Base-by-base conservation (phyloP, 2,113 vertebrate species). In the Lampris incognitus region DNA sequence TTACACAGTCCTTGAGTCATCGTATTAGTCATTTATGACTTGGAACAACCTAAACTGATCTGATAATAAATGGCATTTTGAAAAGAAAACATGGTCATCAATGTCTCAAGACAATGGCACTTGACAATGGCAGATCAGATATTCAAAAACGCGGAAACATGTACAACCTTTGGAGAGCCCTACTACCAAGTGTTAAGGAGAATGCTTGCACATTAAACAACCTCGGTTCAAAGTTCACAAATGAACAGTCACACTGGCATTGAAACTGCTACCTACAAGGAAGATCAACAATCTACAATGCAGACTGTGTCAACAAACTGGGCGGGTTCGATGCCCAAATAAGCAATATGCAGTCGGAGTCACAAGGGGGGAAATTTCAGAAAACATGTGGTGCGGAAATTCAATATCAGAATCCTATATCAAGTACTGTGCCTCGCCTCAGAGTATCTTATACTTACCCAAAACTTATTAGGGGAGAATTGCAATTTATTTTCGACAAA, bases 361-460 rank as follows among this genome's bases (percentile, higher is more conserved):
- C 39, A 57, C 46, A 77, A 50, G 64, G 65, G 55, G 49, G 60
- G 50, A 65, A 40, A 77, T 44, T 9, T 37, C 78, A 56, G 85
- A 69, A 86, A 86, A 83, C 65, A 83, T 83, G 85, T 86, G 85
- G 80, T 78, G 82, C 87, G 90, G 91, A 56, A 86, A 66, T 24
- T 88, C 81, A 85, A 55, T 74, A 83, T 51, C 66, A 81, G 24
- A 66, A 10, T 76, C 66, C 77, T 69, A 24, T 24, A 24, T 24
- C 24, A 48, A 76, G 44, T 2, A 37, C 84, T 75, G 78, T 51
- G 82, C 87, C 85, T 87, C 83, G 71, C 72, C 78, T 81, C 81
- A 72, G 70, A 74, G 92, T 82, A 86, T 86, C 82, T 87, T 9
- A 94, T 95, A 95, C 94, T 95, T 95, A 95, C 94, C 94, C 90